Evolutionary conservation across 1,140 invertebrate species (phyloP).

Genomic region (Andrena cerasifolii): DNA sequence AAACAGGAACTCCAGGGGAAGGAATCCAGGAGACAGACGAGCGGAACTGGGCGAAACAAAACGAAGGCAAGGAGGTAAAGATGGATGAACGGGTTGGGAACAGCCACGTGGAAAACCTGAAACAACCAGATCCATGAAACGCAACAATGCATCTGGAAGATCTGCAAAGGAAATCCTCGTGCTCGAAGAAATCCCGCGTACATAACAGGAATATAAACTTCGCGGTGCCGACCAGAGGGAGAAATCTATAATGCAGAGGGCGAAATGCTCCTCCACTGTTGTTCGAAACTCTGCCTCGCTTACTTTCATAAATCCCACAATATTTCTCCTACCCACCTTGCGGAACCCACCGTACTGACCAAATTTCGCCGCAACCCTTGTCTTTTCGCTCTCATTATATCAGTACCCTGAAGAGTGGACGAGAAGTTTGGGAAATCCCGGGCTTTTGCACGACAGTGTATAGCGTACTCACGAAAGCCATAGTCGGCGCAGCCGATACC

Average conservation of each 20-base stretch:
- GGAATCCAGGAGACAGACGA: not conserved
- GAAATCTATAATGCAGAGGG: not conserved
- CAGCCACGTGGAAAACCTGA: not conserved
- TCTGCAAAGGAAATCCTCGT: conserved; percentile 1
- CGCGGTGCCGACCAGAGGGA: not conserved
- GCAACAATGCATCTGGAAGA: conserved; percentile 1
- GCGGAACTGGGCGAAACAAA: not conserved
- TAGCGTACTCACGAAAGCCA: too few species aligned
- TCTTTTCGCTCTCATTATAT: too few species aligned
- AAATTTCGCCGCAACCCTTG: too few species aligned
- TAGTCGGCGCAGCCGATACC: too few species aligned
- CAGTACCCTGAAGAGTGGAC: too few species aligned
- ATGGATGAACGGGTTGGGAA: not conserved
- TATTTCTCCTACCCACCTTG: too few species aligned
- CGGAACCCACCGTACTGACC: too few species aligned
- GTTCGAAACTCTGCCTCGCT: not conserved
- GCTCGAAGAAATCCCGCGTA: not conserved
- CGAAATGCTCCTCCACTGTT: not conserved
- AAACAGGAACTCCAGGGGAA: not conserved
- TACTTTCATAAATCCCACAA: too few species aligned
- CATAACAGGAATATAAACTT: not conserved
- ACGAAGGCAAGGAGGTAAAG: not conserved
- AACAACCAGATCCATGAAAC: not conserved
- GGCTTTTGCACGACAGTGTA: not conserved
- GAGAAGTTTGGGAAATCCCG: too few species aligned